Percentiles rank a stretch among this genome's conserved stretches.
phyloP scores from a whole-genome alignment of 2,888 invertebrate species.

The Matsumyia berberina region DNA sequence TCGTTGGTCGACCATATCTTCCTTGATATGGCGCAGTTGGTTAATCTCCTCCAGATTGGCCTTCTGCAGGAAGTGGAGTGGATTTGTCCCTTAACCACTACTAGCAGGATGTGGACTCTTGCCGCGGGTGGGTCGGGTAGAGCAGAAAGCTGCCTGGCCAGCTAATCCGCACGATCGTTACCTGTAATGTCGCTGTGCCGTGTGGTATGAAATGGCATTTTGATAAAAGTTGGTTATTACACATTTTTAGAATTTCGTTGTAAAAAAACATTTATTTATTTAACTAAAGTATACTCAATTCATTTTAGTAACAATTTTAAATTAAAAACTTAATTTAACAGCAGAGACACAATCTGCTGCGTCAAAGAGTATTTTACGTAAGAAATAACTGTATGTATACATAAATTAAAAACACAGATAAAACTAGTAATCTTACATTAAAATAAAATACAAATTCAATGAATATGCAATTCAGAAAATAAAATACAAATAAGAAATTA shows the following conservation, averaged over 20 bases:
- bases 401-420: conserved; percentile 44
- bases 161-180: too few relatives aligned
- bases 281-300: conserved; percentile 57
- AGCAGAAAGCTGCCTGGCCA: too few relatives aligned
- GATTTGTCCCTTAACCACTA: too few relatives aligned
- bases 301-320: conserved; percentile 51
- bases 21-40: too few relatives aligned
- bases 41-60: too few relatives aligned
- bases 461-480: conserved; percentile 7
- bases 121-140: too few relatives aligned
- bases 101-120: too few relatives aligned
- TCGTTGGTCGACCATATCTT: too few relatives aligned
- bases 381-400: conserved; percentile 31
- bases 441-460: conserved; percentile 9
- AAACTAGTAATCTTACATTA: conserved; percentile 17
- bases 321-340: conserved; percentile 50
- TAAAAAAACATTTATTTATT: conserved; percentile 72
- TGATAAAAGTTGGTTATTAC: too few relatives aligned
- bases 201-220: too few relatives aligned
- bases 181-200: too few relatives aligned
- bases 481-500: conserved; percentile 12
- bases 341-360: conserved; percentile 30
- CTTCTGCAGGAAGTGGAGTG: too few relatives aligned
- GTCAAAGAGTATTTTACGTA: conserved; percentile 58
- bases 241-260: conserved; percentile 49